phyloP scores from a whole-genome alignment of 2,113 vertebrate species.

The Percopsis transmontana region DNA sequence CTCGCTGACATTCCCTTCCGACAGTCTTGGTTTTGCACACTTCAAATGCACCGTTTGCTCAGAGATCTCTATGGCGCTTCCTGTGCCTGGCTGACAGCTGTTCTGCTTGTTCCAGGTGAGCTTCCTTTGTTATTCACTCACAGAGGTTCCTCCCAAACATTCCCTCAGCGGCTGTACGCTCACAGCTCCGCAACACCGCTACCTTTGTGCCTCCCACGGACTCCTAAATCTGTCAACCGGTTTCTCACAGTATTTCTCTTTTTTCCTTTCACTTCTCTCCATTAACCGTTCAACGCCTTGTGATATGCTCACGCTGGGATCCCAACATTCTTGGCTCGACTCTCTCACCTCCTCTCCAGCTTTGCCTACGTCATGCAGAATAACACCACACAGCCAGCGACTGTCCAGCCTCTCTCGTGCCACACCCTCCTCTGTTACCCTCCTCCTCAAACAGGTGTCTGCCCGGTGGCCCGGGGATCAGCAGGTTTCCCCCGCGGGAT shows the following conservation, averaged over 20 bases:
- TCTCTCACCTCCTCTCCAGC: not conserved
- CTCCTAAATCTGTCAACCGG: slow-evolving; percentile 14
- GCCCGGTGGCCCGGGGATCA: slow-evolving; percentile 32
- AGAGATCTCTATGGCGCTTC: not conserved
- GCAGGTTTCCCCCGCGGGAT: slow-evolving; percentile 33
- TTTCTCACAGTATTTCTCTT: slow-evolving; percentile 6
- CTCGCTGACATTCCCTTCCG: slow-evolving; percentile 48
- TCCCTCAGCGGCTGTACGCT: slow-evolving; percentile 11
- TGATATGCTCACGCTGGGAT: slow-evolving; percentile 30
- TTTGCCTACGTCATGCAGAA: not conserved
- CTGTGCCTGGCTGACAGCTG: slow-evolving; percentile 28
- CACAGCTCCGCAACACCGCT: slow-evolving; percentile 6
- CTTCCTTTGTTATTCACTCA: slow-evolving; percentile 16
- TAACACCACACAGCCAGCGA: slow-evolving; percentile 22
- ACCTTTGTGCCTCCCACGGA: slow-evolving; percentile 15
- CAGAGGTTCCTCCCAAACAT: not conserved
- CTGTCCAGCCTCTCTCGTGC: not conserved
- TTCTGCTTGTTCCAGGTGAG: slow-evolving; percentile 45
- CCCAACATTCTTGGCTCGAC: slow-evolving; percentile 30
- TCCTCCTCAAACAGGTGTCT: slow-evolving; percentile 62
- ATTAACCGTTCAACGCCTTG: slow-evolving; percentile 19
- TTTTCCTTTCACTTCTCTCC: slow-evolving; percentile 9
- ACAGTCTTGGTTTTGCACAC: not conserved
- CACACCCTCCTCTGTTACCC: too few species aligned
- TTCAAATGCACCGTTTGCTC: not conserved